Conservation (phyloP, 2,113 vertebrate species). For the Rhinolophus ferrumequinum region DNA sequence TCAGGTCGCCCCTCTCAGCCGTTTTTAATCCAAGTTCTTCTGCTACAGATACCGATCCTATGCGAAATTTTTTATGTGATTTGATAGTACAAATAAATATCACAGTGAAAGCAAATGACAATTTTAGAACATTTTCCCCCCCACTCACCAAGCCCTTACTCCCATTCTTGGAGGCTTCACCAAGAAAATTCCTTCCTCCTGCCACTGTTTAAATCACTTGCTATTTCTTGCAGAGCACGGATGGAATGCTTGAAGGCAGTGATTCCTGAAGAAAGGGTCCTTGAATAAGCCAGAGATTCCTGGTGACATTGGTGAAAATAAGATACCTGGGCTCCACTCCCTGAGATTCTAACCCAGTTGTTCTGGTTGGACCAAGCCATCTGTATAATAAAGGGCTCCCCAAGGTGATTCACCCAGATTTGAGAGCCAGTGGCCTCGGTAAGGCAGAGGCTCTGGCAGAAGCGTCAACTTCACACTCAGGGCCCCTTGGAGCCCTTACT, state of each 20-base stretch:
- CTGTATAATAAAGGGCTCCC: background rate
- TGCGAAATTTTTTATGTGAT: background rate
- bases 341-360: background rate
- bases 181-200: constrained; percentile 8
- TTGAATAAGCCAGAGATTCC: background rate
- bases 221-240: background rate
- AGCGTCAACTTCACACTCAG: background rate
- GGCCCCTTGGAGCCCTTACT: background rate
- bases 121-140: constrained; percentile 52
- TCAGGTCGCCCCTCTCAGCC: background rate
- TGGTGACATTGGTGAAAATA: background rate
- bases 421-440: background rate
- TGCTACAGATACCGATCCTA: constrained; percentile 21
- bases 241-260: background rate
- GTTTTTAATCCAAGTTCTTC: constrained; percentile 48
- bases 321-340: background rate
- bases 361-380: background rate
- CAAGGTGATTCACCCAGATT: background rate
- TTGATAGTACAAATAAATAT: constrained; percentile 62
- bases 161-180: background rate
- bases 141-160: background rate
- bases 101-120: constrained; percentile 51
- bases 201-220: background rate
- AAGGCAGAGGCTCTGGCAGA: background rate
- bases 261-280: background rate